Conservation (phyloP, 2,113 vertebrate species). For the Dissostichus mawsoni region DNA sequence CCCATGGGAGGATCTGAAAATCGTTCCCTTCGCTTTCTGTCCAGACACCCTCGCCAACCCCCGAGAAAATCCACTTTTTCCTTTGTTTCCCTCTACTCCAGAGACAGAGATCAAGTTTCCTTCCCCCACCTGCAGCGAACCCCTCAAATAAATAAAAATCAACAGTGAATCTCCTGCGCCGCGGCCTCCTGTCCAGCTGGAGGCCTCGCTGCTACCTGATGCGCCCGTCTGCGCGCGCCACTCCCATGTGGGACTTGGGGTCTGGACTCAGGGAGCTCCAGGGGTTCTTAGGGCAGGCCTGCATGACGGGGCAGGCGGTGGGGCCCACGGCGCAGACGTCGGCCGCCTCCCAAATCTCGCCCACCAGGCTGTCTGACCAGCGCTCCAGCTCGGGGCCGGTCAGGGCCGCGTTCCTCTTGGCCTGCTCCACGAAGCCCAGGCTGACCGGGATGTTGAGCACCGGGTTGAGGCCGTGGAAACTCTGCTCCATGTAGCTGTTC, state of each 20-base stretch:
- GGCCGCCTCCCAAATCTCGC: slow-evolving; percentile 90
- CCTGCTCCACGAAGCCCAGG: slow-evolving; percentile 88
- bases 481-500: slow-evolving; percentile 99
- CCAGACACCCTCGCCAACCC: slow-evolving; percentile 29
- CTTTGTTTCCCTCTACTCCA: slow-evolving; percentile 32
- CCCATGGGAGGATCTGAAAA: slow-evolving; percentile 48
- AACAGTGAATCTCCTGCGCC: slow-evolving; percentile 54
- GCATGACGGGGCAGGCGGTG: slow-evolving; percentile 91
- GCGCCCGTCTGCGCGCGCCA: slow-evolving; percentile 88
- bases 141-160: slow-evolving; percentile 67
- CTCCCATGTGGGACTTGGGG: slow-evolving; percentile 93
- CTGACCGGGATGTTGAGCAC: slow-evolving; percentile 93
- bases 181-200: slow-evolving; percentile 75
- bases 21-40: slow-evolving; percentile 35
- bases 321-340: slow-evolving; percentile 89
- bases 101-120: slow-evolving; percentile 27
- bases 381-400: slow-evolving; percentile 86
- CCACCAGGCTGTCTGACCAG: slow-evolving; percentile 92
- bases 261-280: slow-evolving; percentile 98
- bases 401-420: slow-evolving; percentile 87
- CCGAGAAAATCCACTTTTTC: slow-evolving; percentile 16
- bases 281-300: slow-evolving; percentile 90
- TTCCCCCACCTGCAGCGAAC: slow-evolving; percentile 27
- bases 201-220: slow-evolving; percentile 93
- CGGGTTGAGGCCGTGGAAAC: slow-evolving; percentile 95